Conservation (phyloP, 1,140 invertebrate genomes). For the Cylas formicarius region DNA sequence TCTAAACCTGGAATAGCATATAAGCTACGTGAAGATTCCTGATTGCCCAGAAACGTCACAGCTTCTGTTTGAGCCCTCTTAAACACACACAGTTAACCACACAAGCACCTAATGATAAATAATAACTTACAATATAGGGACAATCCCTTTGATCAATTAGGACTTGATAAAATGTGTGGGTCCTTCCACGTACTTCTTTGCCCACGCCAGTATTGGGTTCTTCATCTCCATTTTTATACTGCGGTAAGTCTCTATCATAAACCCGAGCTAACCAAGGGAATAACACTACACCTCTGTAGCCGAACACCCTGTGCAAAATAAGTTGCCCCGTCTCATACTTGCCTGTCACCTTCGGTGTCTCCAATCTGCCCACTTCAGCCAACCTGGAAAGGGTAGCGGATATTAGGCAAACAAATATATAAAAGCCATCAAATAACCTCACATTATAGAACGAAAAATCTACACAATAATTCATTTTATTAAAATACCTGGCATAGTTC, state of each 20-base stretch:
- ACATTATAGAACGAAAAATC: not conserved
- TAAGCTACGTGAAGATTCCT: slow-evolving; percentile 85
- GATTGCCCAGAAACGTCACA: slow-evolving; percentile 94
- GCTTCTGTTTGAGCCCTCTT: slow-evolving; percentile 93
- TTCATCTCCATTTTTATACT: slow-evolving; percentile 34
- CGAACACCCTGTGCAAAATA: slow-evolving; percentile 91
- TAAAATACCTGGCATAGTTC: slow-evolving; percentile 23
- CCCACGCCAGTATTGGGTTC: slow-evolving; percentile 47
- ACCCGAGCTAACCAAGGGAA: slow-evolving; percentile 94
- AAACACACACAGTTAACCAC: slow-evolving; percentile 13
- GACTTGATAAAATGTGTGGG: slow-evolving; percentile 95
- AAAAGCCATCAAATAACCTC: not conserved
- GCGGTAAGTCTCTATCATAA: slow-evolving; percentile 81
- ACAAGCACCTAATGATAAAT: slow-evolving; percentile 1
- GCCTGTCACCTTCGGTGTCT: slow-evolving; percentile 74
- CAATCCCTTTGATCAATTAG: slow-evolving; percentile 94
- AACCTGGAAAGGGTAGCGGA: slow-evolving; percentile 46
- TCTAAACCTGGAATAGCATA: slow-evolving; percentile 94
- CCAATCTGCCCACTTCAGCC: slow-evolving; percentile 72
- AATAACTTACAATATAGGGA: slow-evolving; percentile 73
- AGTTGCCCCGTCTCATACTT: slow-evolving; percentile 94
- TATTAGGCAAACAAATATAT: not conserved
- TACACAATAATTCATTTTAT: not conserved
- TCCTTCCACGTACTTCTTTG: slow-evolving; percentile 83
- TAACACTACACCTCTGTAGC: slow-evolving; percentile 89